phyloP scores from a whole-genome alignment of 2,113 vertebrate genomes.

The Oreochromis aureus region DNA sequence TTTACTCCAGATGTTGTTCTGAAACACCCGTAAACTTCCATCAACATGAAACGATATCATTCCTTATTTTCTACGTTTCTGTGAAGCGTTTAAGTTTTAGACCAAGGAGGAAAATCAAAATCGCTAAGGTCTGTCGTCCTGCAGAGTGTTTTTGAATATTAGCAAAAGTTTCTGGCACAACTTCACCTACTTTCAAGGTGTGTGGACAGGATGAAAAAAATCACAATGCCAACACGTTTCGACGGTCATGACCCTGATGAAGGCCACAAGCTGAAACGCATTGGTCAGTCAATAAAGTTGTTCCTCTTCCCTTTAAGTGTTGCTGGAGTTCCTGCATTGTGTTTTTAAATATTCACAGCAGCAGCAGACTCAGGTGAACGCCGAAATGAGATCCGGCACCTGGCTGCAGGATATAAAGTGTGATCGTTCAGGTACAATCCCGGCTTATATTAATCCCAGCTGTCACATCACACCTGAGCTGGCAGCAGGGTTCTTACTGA shows the following conservation, averaged over 20 bases:
- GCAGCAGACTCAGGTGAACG: neutral
- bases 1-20: neutral
- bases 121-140: neutral
- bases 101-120: neutral
- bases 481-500: neutral
- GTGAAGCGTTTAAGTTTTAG: neutral
- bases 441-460: neutral
- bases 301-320: no score
- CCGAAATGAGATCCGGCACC: neutral
- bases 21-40: neutral
- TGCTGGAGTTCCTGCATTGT: no score
- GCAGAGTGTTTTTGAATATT: neutral
- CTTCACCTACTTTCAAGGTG: no score
- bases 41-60: rapidly evolving
- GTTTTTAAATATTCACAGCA: neutral
- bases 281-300: no score
- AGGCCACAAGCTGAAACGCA: no score
- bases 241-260: no score
- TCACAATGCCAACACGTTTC: no score
- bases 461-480: neutral
- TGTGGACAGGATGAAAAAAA: no score
- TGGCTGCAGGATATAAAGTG: neutral
- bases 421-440: neutral
- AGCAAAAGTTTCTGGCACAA: no score
- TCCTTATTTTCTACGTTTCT: neutral